phyloP scores from a whole-genome alignment of 2,888 invertebrate species.

The Cheilosia soror region DNA sequence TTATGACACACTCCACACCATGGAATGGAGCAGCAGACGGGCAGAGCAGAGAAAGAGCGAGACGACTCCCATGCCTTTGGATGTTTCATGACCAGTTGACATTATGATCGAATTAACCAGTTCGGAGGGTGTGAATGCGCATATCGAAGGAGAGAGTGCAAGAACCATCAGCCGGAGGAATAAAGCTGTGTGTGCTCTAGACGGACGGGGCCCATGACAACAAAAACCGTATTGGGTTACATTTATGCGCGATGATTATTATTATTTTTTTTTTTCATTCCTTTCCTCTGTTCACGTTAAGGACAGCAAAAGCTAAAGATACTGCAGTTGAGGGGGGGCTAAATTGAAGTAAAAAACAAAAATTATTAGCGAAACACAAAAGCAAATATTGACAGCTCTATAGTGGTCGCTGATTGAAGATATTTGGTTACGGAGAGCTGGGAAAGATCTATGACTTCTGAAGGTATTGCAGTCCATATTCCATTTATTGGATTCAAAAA shows the following conservation, averaged over 20 bases:
- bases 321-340: neutral
- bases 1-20: conserved; percentile 63
- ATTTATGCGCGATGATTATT: conserved; percentile 71
- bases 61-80: conserved; percentile 1
- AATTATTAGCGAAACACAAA: conserved; percentile 49
- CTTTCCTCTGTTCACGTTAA: conserved; percentile 5
- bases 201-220: conserved; percentile 63
- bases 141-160: conserved; percentile 66
- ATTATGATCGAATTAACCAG: conserved; percentile 75
- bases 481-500: too few relatives aligned
- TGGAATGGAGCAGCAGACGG: neutral
- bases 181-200: conserved; percentile 38
- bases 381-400: conserved; percentile 58
- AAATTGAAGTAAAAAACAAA: conserved; percentile 40
- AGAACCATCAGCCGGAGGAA: conserved; percentile 32
- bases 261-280: conserved; percentile 30
- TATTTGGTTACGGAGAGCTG: conserved; percentile 18
- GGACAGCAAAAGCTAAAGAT: conserved; percentile 1
- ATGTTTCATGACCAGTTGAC: conserved; percentile 71
- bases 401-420: conserved; percentile 11
- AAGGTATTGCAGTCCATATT: too few relatives aligned
- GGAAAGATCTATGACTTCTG: conserved; percentile 21
- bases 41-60: neutral
- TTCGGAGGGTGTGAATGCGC: conserved; percentile 73
- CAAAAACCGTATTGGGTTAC: conserved; percentile 73